phyloP scores from a whole-genome alignment of 2,797 vertebrate genomes.

The Distichodus sexfasciatus region DNA sequence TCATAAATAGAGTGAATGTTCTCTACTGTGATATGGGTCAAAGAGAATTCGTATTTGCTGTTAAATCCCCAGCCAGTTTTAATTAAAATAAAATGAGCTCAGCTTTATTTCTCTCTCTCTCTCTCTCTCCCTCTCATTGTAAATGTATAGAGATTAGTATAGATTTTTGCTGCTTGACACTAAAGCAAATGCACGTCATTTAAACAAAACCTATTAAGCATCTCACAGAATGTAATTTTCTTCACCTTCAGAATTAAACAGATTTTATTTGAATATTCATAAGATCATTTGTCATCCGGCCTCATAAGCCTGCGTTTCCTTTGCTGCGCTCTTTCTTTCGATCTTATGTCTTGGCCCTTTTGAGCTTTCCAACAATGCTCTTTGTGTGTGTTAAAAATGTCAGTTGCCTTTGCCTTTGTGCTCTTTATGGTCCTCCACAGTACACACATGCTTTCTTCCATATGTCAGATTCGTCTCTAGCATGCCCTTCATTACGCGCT shows the following conservation, averaged over 20 bases:
- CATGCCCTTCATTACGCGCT: background rate
- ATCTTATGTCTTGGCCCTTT: background rate
- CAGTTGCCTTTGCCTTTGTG: background rate
- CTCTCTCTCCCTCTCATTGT: background rate
- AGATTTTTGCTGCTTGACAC: conserved; percentile 12
- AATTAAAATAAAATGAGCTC: conserved; percentile 22
- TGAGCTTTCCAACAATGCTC: background rate
- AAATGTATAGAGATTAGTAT: conserved; percentile 1
- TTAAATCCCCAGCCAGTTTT: conserved; percentile 31
- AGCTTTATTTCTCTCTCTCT: background rate
- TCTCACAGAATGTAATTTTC: conserved; percentile 18
- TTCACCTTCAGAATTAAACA: conserved; percentile 29
- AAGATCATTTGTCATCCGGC: conserved; percentile 6
- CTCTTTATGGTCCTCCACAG: background rate
- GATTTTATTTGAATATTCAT: conserved; percentile 26
- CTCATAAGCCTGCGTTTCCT: conserved; percentile 3
- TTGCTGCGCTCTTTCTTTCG: background rate
- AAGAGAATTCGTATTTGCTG: conserved; percentile 18
- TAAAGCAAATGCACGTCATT: conserved; percentile 22
- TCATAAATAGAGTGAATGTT: background rate
- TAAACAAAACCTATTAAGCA: conserved; percentile 18
- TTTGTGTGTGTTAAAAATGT: background rate
- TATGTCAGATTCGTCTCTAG: background rate
- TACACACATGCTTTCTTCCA: background rate
- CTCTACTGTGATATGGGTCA: conserved; percentile 26